Evolutionary conservation across 23 tunicate genomes (phyloP), one percentile per base, ranked within the genome.

Genomic region (Clavelina lepadiformis): DNA sequence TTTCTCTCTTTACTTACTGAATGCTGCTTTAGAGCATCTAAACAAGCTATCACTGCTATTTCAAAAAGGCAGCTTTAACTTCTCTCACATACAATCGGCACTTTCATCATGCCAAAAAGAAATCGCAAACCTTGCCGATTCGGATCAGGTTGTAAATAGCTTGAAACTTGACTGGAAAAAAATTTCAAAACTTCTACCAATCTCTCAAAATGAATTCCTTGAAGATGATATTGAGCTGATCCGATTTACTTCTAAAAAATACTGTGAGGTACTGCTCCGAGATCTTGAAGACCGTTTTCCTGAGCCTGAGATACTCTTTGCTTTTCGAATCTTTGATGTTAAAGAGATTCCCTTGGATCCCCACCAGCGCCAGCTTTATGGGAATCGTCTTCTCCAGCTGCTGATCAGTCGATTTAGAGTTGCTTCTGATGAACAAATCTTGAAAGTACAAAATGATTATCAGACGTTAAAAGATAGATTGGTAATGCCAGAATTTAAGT

Each of bases 401-500:
- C 35, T 59, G 20, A 34, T 63, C 50, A 35, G 68, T 63, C 68
- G 68, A 63, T 63, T 35, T 63, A 27, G 68, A 36, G 68, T 63
- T 35, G 38, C 68, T 34, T n/a, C n/a, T n/a, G n/a, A n/a, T n/a
- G 68, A 63, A 58, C 7, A 58, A 58, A 28, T 63, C 38, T 63
- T 63, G 6, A 63, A 63, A 21, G 68, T 63, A 27, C 49, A 63
- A 63, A 63, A 63, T 51, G 68, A 63, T 63, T 63, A 63, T 63
- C 68, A 66, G 57, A 66, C 56, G 28, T 66, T 24, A 36, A 66
- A 66, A 45, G 72, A 66, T 66, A 66, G 44, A 66, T 46, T 66
- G 72, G 56, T 46, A 66, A 66, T 66, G 57, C 72, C 56, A 3
- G 72, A 66, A 66, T 66, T 66, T 66, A 37, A 66, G 57, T 66